Evolutionary conservation across 2,888 invertebrate species (phyloP).

Genomic region (Strigamia maritima): DNA sequence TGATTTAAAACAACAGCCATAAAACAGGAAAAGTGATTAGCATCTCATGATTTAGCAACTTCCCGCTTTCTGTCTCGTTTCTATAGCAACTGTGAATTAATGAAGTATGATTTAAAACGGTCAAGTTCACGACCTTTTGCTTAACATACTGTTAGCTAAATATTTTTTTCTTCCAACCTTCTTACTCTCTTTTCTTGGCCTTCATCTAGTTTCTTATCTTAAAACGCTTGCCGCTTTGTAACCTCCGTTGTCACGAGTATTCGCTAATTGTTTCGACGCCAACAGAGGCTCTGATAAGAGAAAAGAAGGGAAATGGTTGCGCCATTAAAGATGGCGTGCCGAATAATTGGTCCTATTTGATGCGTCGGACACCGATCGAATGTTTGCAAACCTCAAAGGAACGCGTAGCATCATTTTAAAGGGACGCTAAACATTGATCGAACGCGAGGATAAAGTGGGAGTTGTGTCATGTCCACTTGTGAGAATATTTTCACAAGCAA

Average conservation of each 20-base stretch:
- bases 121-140: conserved; percentile 7
- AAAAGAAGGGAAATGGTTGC: conserved; percentile 15
- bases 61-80: neutral
- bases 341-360: conserved; percentile 10
- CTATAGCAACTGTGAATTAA: neutral
- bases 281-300: neutral
- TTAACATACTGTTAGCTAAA: neutral
- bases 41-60: conserved; percentile 5
- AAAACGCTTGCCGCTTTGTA: neutral
- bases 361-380: conserved; percentile 15
- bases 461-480: conserved; percentile 5
- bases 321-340: conserved; percentile 5
- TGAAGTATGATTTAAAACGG: neutral
- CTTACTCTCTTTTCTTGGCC: neutral
- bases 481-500: conserved; percentile 10
- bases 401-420: neutral
- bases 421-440: neutral
- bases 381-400: conserved; percentile 10
- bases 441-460: neutral
- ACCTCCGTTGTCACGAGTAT: neutral
- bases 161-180: neutral
- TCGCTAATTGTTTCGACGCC: conserved; percentile 15
- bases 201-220: conserved; percentile 9
- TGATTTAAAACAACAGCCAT: conserved; percentile 10
- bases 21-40: conserved; percentile 10